These are phyloP conservation scores for Limanda limanda DNA, from an alignment of 2,113 vertebrate species.

Conservation along the genomic window DNA sequence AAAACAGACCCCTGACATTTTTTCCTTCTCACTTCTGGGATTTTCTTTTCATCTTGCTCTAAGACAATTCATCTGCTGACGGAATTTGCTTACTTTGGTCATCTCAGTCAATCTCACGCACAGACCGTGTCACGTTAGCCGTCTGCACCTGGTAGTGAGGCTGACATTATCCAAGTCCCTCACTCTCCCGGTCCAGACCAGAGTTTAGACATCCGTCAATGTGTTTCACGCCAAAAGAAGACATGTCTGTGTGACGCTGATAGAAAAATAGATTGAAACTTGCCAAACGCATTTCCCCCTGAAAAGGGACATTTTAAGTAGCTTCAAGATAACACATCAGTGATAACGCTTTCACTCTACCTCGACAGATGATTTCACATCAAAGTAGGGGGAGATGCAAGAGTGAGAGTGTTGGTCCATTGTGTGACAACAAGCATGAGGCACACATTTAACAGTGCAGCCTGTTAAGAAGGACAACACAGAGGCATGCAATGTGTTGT, in stretches of 20 bases:
- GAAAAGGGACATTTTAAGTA: conserved; percentile 60
- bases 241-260: conserved; percentile 64
- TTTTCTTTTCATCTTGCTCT: conserved; percentile 74
- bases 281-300: conserved; percentile 32
- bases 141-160: conserved; percentile 56
- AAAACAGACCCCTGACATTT: conserved; percentile 48
- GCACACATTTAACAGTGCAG: conserved; percentile 49
- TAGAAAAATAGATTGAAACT: conserved; percentile 79
- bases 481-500: conserved; percentile 41
- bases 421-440: conserved; percentile 46
- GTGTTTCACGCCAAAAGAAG: conserved; percentile 46
- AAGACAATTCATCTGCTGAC: conserved; percentile 69
- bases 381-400: conserved; percentile 31
- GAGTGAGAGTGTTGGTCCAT: conserved; percentile 30
- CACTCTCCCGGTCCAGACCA: conserved; percentile 19
- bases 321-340: conserved; percentile 56
- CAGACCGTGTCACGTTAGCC: conserved; percentile 57
- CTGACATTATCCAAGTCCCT: conserved; percentile 70
- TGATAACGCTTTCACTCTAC: conserved; percentile 50
- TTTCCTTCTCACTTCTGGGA: conserved; percentile 59
- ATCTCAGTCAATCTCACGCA: conserved; percentile 72
- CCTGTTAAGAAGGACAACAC: conserved; percentile 66
- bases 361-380: conserved; percentile 46
- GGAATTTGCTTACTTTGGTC: conserved; percentile 71
- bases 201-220: conserved; percentile 60